Evolutionary conservation across 2,113 vertebrate genomes (phyloP).

Genomic region (Morphnarchus princeps): DNA sequence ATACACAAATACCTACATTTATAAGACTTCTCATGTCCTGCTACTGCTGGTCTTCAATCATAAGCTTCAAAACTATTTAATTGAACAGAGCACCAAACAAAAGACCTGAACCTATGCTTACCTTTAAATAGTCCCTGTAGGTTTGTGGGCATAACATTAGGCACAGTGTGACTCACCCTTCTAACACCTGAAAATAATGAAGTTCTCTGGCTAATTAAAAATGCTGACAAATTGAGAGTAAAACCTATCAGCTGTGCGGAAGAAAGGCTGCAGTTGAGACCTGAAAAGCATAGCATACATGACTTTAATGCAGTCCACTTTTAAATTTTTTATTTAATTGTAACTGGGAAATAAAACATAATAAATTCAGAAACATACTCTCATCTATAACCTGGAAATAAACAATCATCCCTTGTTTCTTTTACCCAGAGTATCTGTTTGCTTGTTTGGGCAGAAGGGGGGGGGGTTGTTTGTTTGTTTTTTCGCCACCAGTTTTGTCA

Average conservation of each 20-base stretch:
- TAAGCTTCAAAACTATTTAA: neutral
- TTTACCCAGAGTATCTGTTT: neutral
- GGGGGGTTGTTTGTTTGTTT: no score
- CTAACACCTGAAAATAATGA: neutral
- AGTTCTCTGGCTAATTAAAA: neutral
- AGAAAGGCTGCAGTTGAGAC: neutral
- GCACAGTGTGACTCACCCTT: neutral
- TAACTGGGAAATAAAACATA: neutral
- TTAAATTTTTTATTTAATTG: neutral
- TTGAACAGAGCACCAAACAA: no score
- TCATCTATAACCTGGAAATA: neutral
- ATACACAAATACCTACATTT: fast-evolving
- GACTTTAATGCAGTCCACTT: neutral
- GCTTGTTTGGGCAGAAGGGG: neutral
- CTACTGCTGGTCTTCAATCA: fast-evolving
- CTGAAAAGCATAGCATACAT: neutral
- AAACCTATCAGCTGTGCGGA: neutral
- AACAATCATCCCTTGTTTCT: neutral
- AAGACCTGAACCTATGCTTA: fast-evolving
- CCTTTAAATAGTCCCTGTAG: neutral
- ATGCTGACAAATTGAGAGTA: neutral
- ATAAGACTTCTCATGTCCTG: fast-evolving
- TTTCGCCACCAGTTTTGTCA: no score
- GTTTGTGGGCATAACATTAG: neutral
- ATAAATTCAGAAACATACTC: neutral